phyloP scores from a whole-genome alignment of 2,888 invertebrate species.

The Cerceris ruficornis region DNA sequence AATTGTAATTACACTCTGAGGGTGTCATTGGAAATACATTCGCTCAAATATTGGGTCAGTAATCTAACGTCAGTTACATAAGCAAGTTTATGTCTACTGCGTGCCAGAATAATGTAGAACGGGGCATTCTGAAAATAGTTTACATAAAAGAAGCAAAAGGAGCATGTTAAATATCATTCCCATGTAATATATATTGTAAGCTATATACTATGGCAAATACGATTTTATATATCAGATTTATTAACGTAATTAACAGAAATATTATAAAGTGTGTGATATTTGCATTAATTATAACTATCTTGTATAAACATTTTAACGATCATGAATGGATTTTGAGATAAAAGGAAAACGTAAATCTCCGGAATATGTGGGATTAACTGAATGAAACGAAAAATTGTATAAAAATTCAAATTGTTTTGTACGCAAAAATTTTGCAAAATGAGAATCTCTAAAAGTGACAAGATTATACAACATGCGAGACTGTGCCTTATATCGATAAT shows the following conservation, averaged over 20 bases:
- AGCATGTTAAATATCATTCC: slow-evolving; percentile 17
- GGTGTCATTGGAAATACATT: slow-evolving; percentile 70
- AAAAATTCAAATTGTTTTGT: not conserved
- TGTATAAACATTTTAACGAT: too few relatives aligned
- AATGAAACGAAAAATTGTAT: too few relatives aligned
- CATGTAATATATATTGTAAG: not conserved
- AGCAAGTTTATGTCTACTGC: slow-evolving; percentile 65
- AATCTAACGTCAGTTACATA: slow-evolving; percentile 66
- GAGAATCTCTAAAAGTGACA: not conserved
- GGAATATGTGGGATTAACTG: too few relatives aligned
- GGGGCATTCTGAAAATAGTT: slow-evolving; percentile 79
- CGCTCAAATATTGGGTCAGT: slow-evolving; percentile 55
- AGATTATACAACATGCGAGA: not conserved
- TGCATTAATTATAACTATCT: too few relatives aligned
- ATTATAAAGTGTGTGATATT: too few relatives aligned
- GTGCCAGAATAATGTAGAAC: slow-evolving; percentile 76
- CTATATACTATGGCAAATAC: not conserved
- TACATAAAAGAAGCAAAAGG: slow-evolving; percentile 51
- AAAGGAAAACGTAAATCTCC: too few relatives aligned
- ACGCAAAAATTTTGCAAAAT: not conserved
- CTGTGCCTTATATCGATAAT: not conserved
- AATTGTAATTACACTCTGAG: slow-evolving; percentile 71
- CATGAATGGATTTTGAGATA: too few relatives aligned
- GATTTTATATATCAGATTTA: not conserved
- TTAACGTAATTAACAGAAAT: not conserved